Evolutionary conservation across 2,113 vertebrate species (phyloP), one percentile per base, ranked within the genome.

Genomic region (Labrus mixtus): DNA sequence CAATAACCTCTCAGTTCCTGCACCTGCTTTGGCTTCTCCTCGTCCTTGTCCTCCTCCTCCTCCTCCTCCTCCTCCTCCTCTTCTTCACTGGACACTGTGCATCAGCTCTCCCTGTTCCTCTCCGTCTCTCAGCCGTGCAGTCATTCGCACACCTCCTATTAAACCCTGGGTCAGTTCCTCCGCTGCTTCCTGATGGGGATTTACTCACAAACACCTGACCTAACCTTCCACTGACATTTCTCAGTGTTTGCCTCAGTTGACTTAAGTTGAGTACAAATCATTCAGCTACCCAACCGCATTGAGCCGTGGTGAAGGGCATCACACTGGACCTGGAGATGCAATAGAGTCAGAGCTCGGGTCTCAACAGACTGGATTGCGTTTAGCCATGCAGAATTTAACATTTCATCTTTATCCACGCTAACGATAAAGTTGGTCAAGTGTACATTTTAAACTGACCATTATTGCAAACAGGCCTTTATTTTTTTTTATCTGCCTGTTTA

Each of bases 161-260:
- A 86, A 81, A 56, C 62, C 67, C 68, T 51, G 83, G 91, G 87
- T 89, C 81, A 88, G 41, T 77, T 83, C 82, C 74, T 91, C 83
- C 17, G 20, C 76, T 74, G 81, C 83, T 81, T 73, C 71, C 78
- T 75, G 15, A 67, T 72, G 76, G 80, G 88, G 73, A 87, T 87
- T 79, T 84, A 91, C 87, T 89, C 71, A 58, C 81, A 88, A 7
- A 51, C 78, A 88, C 73, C 82, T 85, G 89, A 85, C 84, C 82
- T 90, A 83, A 90, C 89, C 85, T 75, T 90, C 85, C 70, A 68
- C 69, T 89, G 87, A 85, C 86, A 86, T 90, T 89, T 89, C 81
- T 90, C 87, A 72, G 71, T 67, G 79, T 92, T 89, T 90, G 86
- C 74, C 78, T 89, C 73, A 67, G 84, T 82, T 78, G 86, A 89